Conservation (phyloP, 2,888 invertebrate genomes). For the Calliopum simillimum region DNA sequence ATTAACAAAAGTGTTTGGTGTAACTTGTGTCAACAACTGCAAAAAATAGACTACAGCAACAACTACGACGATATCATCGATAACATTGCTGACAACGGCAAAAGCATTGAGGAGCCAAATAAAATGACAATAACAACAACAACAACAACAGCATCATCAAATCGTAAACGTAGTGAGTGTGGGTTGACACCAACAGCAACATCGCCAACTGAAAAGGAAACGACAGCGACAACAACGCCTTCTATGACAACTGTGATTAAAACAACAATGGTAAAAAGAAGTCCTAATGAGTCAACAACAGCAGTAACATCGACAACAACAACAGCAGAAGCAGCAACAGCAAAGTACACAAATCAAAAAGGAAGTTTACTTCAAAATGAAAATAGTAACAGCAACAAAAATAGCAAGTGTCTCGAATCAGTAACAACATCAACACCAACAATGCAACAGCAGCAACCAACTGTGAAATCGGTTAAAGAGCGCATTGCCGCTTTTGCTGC, state of each 20-base stretch:
- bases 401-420: slow-evolving; percentile 45
- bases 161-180: slow-evolving; percentile 53
- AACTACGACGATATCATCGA: slow-evolving; percentile 44
- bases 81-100: slow-evolving; percentile 28
- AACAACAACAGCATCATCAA: slow-evolving; percentile 47
- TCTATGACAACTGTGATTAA: slow-evolving; percentile 65
- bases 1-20: slow-evolving; percentile 48
- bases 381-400: slow-evolving; percentile 45
- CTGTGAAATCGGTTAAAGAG: slow-evolving; percentile 57
- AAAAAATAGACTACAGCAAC: slow-evolving; percentile 46
- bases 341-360: slow-evolving; percentile 41
- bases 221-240: slow-evolving; percentile 58
- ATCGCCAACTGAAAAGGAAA: slow-evolving; percentile 44
- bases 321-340: slow-evolving; percentile 33
- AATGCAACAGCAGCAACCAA: slow-evolving; percentile 44
- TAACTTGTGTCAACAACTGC: slow-evolving; percentile 59
- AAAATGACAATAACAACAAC: slow-evolving; percentile 51
- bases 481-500: slow-evolving; percentile 63
- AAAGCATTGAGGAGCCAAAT: slow-evolving; percentile 39
- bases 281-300: slow-evolving; percentile 61
- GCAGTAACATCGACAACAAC: slow-evolving; percentile 44
- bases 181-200: slow-evolving; percentile 53
- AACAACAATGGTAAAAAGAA: slow-evolving; percentile 65
- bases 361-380: slow-evolving; percentile 47
- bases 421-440: slow-evolving; percentile 40